Conservation (phyloP, 2,113 vertebrate species). For the Herpailurus yagouaroundi region DNA sequence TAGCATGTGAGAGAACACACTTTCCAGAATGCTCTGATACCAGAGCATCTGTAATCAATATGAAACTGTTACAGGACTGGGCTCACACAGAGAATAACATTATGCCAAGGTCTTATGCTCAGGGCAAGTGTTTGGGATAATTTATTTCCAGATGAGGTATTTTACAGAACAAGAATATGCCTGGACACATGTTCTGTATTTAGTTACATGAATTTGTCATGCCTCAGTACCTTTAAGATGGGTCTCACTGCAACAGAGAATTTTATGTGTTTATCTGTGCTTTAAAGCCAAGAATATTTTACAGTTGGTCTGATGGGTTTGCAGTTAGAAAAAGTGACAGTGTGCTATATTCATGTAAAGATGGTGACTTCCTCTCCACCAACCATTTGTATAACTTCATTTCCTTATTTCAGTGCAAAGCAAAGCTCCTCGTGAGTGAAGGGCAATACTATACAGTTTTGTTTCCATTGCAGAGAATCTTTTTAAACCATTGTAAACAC, state of each 20-base stretch:
- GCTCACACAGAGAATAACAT: neutral
- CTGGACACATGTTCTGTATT: slow-evolving; percentile 4
- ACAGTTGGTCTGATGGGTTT: neutral
- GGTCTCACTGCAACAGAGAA: neutral
- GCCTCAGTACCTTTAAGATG: slow-evolving; percentile 15
- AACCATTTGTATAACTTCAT: neutral
- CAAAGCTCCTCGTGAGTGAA: neutral
- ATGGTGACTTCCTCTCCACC: neutral
- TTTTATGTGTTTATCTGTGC: slow-evolving; percentile 25
- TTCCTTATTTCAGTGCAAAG: neutral
- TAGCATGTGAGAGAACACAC: neutral
- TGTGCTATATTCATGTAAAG: neutral
- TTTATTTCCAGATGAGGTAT: slow-evolving; percentile 37
- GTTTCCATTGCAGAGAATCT: neutral
- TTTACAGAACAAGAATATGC: slow-evolving; percentile 45
- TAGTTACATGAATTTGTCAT: slow-evolving; percentile 21
- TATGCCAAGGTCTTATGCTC: neutral
- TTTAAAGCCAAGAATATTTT: neutral
- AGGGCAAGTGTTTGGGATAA: neutral
- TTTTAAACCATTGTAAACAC: neutral
- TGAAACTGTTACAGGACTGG: neutral
- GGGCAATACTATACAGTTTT: neutral
- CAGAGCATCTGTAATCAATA: neutral
- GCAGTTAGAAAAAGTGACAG: neutral
- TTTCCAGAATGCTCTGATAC: neutral